A percentile compares a stretch with the other conserved stretches of the same genome.
Evolutionary conservation across 2,797 vertebrate species (phyloP).

Genomic region (Morus bassanus): DNA sequence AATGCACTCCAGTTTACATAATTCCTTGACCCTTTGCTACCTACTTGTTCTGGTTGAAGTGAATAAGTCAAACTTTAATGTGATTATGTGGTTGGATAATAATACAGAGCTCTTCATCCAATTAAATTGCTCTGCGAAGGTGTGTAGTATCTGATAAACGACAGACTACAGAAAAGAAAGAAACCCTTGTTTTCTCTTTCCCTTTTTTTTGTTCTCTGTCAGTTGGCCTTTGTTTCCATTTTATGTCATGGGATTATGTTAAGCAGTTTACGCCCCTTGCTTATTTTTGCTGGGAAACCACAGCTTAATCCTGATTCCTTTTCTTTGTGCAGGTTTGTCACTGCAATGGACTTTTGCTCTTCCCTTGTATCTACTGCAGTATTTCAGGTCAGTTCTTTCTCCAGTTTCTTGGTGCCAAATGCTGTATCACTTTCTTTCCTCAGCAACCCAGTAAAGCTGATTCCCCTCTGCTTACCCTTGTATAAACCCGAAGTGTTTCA

Average conservation of each 20-base stretch:
- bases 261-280: slow-evolving; percentile 8
- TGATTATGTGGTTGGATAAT: slow-evolving; percentile 54
- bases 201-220: neutral
- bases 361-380: neutral
- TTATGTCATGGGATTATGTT: slow-evolving; percentile 27
- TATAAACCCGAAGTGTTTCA: neutral
- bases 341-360: neutral
- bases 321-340: neutral
- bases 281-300: slow-evolving; percentile 31
- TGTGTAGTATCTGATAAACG: slow-evolving; percentile 43
- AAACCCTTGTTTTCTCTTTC: slow-evolving; percentile 34
- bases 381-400: neutral
- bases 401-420: neutral
- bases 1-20: neutral
- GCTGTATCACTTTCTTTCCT: neutral
- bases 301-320: neutral
- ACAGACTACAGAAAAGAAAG: slow-evolving; percentile 34
- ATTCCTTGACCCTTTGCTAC: slow-evolving; percentile 1
- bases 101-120: slow-evolving; percentile 49
- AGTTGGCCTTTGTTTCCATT: slow-evolving; percentile 43
- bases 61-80: slow-evolving; percentile 50
- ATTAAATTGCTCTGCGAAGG: slow-evolving; percentile 50
- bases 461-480: neutral
- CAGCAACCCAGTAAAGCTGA: neutral
- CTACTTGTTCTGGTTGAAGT: slow-evolving; percentile 26